A percentile compares a stretch with the other conserved stretches of the same genome.
phyloP scores from a whole-genome alignment of 2,113 vertebrate species.

The Irena cyanogastra region DNA sequence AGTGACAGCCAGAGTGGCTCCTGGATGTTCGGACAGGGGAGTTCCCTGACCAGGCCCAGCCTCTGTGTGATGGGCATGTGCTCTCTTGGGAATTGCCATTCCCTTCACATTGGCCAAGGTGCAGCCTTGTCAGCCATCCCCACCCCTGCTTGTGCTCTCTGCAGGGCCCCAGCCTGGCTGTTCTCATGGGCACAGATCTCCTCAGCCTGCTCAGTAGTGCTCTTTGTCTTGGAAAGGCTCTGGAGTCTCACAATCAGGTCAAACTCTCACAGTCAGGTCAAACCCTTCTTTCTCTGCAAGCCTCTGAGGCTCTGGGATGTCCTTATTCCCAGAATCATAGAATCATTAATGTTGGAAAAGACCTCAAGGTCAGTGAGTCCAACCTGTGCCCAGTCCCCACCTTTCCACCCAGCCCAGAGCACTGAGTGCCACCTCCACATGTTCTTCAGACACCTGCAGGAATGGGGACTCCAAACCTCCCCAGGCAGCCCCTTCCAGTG shows the following conservation, averaged over 20 bases:
- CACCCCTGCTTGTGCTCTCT: not conserved
- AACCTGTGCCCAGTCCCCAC: not conserved
- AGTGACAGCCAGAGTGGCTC: not conserved
- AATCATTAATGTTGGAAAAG: not conserved
- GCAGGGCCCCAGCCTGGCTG: not conserved
- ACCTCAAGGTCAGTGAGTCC: not conserved
- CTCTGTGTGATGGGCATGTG: not conserved
- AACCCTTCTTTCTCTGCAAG: not conserved
- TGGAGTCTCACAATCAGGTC: not conserved
- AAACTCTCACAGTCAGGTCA: not conserved
- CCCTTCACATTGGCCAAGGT: not conserved
- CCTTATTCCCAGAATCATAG: not conserved
- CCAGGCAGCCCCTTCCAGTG: not conserved
- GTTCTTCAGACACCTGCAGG: not conserved
- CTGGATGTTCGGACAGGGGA: not conserved
- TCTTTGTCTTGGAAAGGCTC: not conserved
- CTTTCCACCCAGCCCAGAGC: not conserved
- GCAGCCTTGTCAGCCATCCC: not conserved
- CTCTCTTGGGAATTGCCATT: not conserved
- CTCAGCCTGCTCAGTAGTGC: not conserved
- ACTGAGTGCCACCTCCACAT: not conserved
- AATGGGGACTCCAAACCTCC: not conserved
- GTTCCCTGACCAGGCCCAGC: not conserved
- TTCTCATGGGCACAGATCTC: not conserved
- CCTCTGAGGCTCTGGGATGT: not conserved